phyloP scores from a whole-genome alignment of 2,888 invertebrate genomes.

The Parnassius glacialis region DNA sequence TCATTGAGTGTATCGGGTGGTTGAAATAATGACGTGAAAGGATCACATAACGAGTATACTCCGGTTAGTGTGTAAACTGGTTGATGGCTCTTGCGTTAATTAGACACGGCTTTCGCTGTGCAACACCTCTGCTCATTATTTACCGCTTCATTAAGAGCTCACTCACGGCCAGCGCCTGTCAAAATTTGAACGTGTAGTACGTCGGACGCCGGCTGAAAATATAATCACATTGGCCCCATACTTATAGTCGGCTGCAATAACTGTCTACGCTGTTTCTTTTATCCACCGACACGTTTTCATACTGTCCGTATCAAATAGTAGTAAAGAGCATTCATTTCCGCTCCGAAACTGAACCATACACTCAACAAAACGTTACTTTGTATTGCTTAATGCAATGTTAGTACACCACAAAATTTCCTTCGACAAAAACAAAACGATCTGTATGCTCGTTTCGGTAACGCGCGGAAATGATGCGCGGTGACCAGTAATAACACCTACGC shows the following conservation, averaged over 20 bases:
- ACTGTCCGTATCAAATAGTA: conserved; percentile 40
- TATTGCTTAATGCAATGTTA: conserved; percentile 44
- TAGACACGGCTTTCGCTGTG: conserved; percentile 67
- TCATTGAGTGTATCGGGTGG: conserved; percentile 34
- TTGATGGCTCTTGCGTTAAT: conserved; percentile 64
- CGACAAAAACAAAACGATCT: conserved; percentile 55
- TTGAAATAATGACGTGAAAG: conserved; percentile 49
- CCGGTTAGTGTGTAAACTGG: conserved; percentile 51
- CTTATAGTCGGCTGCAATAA: conserved; percentile 73
- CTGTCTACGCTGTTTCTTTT: conserved; percentile 60
- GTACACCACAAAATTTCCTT: conserved; percentile 52
- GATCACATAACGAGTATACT: conserved; percentile 43
- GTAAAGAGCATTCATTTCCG: conserved; percentile 58
- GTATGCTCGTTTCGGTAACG: conserved; percentile 61
- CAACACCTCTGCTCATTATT: conserved; percentile 78
- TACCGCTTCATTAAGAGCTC: conserved; percentile 79
- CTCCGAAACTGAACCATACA: conserved; percentile 45
- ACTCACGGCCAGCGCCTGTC: conserved; percentile 71
- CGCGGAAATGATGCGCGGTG: conserved; percentile 59
- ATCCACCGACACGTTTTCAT: conserved; percentile 52
- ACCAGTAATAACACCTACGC: conserved; percentile 58
- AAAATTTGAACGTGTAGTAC: conserved; percentile 69
- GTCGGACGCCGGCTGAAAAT: conserved; percentile 63
- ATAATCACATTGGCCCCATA: conserved; percentile 68
- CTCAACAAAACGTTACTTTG: conserved; percentile 43